These are phyloP conservation scores for Ectropis grisescens DNA, from an alignment of 1,140 invertebrate genomes.

Conservation along the genomic window DNA sequence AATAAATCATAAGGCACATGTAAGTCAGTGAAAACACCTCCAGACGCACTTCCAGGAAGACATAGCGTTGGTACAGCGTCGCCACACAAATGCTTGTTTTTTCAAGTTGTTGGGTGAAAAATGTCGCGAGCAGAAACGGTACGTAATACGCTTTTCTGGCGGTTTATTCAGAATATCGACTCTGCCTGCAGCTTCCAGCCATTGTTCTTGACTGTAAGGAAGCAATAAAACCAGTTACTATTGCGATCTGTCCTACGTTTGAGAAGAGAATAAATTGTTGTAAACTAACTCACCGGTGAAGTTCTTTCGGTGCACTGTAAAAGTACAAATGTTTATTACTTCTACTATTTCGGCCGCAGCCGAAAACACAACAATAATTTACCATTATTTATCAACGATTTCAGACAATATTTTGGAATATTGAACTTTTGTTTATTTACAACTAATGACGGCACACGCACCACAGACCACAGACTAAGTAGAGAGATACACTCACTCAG, in stretches of 20 bases:
- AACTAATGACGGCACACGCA: too few relatives aligned
- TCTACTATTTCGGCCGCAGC: constrained; percentile 43
- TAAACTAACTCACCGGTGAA: constrained; percentile 26
- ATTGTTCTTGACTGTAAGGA: constrained; percentile 34
- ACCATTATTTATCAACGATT: constrained; percentile 40
- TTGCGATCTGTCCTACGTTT: too few relatives aligned
- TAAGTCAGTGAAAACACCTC: too few relatives aligned
- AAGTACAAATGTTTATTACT: constrained; percentile 39
- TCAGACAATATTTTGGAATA: too few relatives aligned
- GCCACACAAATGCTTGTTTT: constrained; percentile 34
- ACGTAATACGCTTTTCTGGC: constrained; percentile 17
- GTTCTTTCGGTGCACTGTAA: constrained; percentile 43
- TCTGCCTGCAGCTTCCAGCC: constrained; percentile 38
- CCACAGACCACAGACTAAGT: too few relatives aligned
- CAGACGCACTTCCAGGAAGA: constrained; percentile 21
- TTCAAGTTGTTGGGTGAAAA: constrained; percentile 30
- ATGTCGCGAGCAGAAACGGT: constrained; percentile 49
- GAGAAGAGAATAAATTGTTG: too few relatives aligned
- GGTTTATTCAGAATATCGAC: constrained; percentile 32
- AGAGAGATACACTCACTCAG: too few relatives aligned
- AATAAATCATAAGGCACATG: too few relatives aligned
- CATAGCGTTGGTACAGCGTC: constrained; percentile 41
- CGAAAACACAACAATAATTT: constrained; percentile 48
- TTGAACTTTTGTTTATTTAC: constrained; percentile 1
- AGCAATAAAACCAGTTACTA: too few relatives aligned